phyloP scores from a whole-genome alignment of 2,888 invertebrate genomes.

The Netelia inedita region DNA sequence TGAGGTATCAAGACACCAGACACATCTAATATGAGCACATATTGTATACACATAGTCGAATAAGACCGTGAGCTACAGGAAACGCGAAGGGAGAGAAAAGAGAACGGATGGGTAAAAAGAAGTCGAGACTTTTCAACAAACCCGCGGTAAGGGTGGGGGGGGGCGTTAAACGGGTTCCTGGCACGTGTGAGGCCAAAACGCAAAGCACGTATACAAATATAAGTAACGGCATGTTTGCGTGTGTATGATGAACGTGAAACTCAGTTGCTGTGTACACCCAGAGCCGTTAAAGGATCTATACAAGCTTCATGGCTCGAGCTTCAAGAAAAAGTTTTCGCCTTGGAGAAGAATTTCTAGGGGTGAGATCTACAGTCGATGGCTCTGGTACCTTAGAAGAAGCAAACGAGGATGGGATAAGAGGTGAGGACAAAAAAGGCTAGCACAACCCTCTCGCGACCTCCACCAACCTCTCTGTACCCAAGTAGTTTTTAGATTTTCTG shows the following conservation, averaged over 20 bases:
- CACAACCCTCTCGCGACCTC: constrained; percentile 50
- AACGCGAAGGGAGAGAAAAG: constrained; percentile 38
- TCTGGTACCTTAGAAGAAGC: constrained; percentile 55
- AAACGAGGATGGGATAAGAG: constrained; percentile 47
- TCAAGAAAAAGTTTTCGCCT: constrained; percentile 71
- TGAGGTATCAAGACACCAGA: constrained; percentile 37
- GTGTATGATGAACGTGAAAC: constrained; percentile 49
- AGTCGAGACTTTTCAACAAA: constrained; percentile 49
- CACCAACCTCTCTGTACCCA: constrained; percentile 41
- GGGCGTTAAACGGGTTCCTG: constrained; percentile 36
- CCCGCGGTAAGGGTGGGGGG: constrained; percentile 6
- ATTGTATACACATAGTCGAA: constrained; percentile 12
- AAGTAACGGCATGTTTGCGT: neutral
- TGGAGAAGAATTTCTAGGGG: constrained; percentile 63
- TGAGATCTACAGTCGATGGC: constrained; percentile 38
- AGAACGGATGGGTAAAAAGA: constrained; percentile 25
- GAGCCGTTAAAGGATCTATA: constrained; percentile 39
- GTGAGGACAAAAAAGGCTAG: constrained; percentile 22
- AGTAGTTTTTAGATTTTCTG: constrained; percentile 71
- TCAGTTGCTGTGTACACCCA: constrained; percentile 49
- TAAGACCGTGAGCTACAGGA: constrained; percentile 51
- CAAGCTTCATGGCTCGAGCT: constrained; percentile 61
- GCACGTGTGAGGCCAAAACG: constrained; percentile 67
- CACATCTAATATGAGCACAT: constrained; percentile 20
- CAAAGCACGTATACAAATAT: constrained; percentile 21